A percentile compares a stretch with the other conserved stretches of the same genome.
Evolutionary conservation across 2,888 invertebrate genomes (phyloP).

Genomic region (Sesamia inferens): DNA sequence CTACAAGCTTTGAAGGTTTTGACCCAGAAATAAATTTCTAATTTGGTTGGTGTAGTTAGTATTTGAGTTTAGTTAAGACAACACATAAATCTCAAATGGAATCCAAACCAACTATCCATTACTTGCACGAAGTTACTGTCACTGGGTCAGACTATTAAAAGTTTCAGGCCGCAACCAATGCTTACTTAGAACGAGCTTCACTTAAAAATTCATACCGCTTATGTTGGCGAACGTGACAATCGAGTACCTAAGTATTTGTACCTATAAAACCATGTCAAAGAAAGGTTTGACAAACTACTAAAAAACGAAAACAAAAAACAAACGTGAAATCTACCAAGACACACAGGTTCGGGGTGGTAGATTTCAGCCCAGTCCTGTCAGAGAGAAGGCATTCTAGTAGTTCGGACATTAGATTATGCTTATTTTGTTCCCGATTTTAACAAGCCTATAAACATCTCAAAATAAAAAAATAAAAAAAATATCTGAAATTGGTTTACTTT

Average conservation of each 20-base stretch:
- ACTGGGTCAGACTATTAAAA: constrained; percentile 12
- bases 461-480: no score
- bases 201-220: constrained; percentile 3
- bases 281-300: background rate
- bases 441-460: no score
- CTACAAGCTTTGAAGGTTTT: background rate
- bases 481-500: background rate
- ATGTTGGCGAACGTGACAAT: background rate
- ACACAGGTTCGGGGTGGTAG: no score
- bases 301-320: no score
- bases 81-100: background rate
- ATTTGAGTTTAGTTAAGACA: constrained; percentile 3
- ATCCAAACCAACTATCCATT: no score
- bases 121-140: background rate
- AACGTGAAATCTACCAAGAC: no score
- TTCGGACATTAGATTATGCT: no score
- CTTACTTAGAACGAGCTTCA: background rate
- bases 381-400: no score
- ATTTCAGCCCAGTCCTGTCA: no score
- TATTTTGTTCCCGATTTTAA: no score
- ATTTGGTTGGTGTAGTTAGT: background rate
- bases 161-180: background rate
- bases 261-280: no score
- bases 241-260: background rate
- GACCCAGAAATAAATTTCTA: background rate